A percentile compares a stretch with the other conserved stretches of the same genome.
These are phyloP conservation scores for Ypsolopha scabrella DNA, from an alignment of 2,888 invertebrate species.

Conservation along the genomic window DNA sequence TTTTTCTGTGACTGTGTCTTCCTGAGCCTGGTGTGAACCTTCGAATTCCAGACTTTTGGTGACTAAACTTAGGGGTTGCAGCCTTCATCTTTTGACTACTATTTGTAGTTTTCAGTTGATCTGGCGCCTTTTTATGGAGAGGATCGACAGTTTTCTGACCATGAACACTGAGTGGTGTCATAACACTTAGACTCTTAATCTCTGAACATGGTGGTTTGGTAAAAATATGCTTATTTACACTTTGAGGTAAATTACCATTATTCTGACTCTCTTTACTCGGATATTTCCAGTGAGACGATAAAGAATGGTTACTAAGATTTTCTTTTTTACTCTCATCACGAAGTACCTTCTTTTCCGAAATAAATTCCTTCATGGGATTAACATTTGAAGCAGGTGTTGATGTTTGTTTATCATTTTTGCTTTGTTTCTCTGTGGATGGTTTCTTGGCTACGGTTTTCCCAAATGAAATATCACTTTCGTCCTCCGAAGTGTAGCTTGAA, in stretches of 20 bases:
- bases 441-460: constrained; percentile 34
- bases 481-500: constrained; percentile 31
- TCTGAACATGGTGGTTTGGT: too few species aligned
- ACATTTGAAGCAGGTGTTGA: constrained; percentile 26
- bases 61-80: constrained; percentile 39
- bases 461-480: constrained; percentile 47
- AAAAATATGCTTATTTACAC: not conserved
- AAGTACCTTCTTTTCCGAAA: constrained; percentile 36
- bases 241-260: not conserved
- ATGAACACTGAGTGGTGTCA: not conserved
- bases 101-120: constrained; percentile 22
- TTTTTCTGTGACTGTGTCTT: constrained; percentile 36
- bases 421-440: constrained; percentile 20
- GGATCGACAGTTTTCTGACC: constrained; percentile 17
- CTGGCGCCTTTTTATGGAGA: constrained; percentile 36
- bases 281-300: constrained; percentile 28
- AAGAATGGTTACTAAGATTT: constrained; percentile 25
- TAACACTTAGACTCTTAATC: too few species aligned
- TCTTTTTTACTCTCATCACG: constrained; percentile 37
- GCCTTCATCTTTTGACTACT: constrained; percentile 35
- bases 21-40: constrained; percentile 47
- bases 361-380: constrained; percentile 25
- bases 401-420: constrained; percentile 28
- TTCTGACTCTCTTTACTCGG: constrained; percentile 26
- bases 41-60: constrained; percentile 39